Evolutionary conservation across 2,888 invertebrate species (phyloP).

Genomic region (Dryobota labecula): DNA sequence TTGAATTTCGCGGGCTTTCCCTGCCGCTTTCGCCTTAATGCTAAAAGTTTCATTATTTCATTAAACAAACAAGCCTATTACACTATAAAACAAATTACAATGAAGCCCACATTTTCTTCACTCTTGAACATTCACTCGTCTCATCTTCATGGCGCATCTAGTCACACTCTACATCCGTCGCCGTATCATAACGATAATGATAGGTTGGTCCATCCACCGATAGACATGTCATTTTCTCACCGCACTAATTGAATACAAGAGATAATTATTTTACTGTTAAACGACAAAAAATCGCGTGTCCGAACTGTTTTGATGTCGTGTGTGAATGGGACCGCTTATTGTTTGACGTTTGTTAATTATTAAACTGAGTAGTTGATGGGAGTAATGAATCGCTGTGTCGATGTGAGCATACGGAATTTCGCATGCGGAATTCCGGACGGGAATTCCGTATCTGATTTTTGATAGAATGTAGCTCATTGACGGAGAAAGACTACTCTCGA

Average conservation of each 20-base stretch:
- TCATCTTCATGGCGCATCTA: slow-evolving; percentile 72
- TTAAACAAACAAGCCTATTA: slow-evolving; percentile 5
- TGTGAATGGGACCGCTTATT: slow-evolving; percentile 62
- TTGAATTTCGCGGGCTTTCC: no score
- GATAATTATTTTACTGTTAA: slow-evolving; percentile 80
- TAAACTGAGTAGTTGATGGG: slow-evolving; percentile 36
- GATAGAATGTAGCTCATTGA: slow-evolving; percentile 12
- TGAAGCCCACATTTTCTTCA: slow-evolving; percentile 21
- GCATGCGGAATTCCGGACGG: neutral
- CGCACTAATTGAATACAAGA: slow-evolving; percentile 84
- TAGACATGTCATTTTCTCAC: slow-evolving; percentile 87
- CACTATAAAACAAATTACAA: slow-evolving; percentile 22
- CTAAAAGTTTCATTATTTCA: no score
- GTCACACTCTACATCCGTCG: slow-evolving; percentile 68
- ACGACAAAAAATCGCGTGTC: slow-evolving; percentile 70
- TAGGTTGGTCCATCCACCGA: slow-evolving; percentile 76
- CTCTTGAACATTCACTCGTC: slow-evolving; percentile 29
- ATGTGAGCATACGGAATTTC: neutral
- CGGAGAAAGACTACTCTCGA: neutral
- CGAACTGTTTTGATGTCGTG: slow-evolving; percentile 64
- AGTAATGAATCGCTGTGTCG: slow-evolving; percentile 10
- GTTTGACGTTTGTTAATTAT: slow-evolving; percentile 55
- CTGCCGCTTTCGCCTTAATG: no score
- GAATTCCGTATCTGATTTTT: neutral
- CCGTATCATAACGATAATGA: slow-evolving; percentile 77